Base-by-base conservation (phyloP, 2,888 invertebrate species). In the Drosophila picticornis region DNA sequence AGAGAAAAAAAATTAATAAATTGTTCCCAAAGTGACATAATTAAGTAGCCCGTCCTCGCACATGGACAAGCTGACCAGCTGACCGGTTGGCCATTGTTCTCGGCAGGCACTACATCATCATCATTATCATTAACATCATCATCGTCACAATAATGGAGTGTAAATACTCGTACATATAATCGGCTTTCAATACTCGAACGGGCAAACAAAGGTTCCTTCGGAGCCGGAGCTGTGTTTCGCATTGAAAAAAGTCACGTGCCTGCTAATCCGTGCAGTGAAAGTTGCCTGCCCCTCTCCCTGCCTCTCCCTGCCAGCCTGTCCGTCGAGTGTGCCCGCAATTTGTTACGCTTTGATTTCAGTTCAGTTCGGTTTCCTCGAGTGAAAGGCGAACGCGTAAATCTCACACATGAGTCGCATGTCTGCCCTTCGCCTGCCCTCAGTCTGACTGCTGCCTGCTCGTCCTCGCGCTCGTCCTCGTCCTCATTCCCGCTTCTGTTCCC, bases 281-380 rank as follows among this genome's bases (percentile, higher is more conserved):
- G 80, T 80, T 80, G 76, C 61, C 38, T 40, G 53, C 50, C 43
- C 32, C 57, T 64, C 52, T 46, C 43, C 31, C 56, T 61, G 48
- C 25, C 68, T 73, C 56, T 61, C 40, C 25, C 68, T 73, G 62
- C 38, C 31, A 13, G 31, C 7, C 36, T 46, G 61, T 38, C 55
- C 51, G 38, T 68, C 59, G 58, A 62, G 70, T 71, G 79, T 80
- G 78, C 72, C 82, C 78, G 83, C 69, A 90, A 88, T 88, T 90
- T 77, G 87, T 84, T 79, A 84, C 88, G 88, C 87, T 90, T 85
- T 88, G 90, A 88, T 88, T 90, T 85, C 82, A 52, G 64, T 81
- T 74, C 31, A 38, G 75, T 46, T 46, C 9, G 9, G 46, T 46
- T 25, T 46, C 61, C 62, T 50, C 72, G 58, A 80, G 83, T 80